These are phyloP conservation scores for Egretta garzetta DNA, from an alignment of 2,113 vertebrate genomes.

Conservation along the genomic window DNA sequence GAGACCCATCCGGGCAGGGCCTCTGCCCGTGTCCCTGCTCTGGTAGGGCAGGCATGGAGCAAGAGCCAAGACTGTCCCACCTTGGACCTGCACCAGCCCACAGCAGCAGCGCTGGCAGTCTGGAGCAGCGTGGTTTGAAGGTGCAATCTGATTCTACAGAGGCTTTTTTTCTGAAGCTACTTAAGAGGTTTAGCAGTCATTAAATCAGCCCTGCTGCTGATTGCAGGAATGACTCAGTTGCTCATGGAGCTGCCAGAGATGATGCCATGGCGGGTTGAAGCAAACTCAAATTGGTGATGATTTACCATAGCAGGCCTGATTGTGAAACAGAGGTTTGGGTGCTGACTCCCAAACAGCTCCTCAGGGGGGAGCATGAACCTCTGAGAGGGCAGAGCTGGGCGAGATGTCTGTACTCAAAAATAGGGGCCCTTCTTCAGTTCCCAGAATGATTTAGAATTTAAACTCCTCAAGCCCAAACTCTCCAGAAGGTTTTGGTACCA, in stretches of 20 bases:
- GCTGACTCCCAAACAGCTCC: background rate
- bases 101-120: background rate
- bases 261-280: background rate
- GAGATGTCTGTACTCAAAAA: background rate
- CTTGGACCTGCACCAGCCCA: background rate
- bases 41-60: background rate
- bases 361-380: background rate
- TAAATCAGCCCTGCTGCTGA: background rate
- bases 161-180: background rate
- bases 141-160: background rate
- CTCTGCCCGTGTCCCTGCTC: background rate
- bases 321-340: background rate
- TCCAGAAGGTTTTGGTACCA: background rate
- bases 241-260: background rate
- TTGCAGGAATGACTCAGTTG: background rate
- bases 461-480: background rate
- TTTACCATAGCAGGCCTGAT: background rate
- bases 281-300: fast-evolving
- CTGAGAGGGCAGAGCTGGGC: background rate
- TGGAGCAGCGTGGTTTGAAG: background rate
- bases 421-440: background rate
- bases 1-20: background rate
- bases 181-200: background rate
- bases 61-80: background rate
- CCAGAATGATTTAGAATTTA: background rate